Base-by-base conservation (phyloP, 1,140 invertebrate species). In the Aphelenchoides fujianensis region DNA sequence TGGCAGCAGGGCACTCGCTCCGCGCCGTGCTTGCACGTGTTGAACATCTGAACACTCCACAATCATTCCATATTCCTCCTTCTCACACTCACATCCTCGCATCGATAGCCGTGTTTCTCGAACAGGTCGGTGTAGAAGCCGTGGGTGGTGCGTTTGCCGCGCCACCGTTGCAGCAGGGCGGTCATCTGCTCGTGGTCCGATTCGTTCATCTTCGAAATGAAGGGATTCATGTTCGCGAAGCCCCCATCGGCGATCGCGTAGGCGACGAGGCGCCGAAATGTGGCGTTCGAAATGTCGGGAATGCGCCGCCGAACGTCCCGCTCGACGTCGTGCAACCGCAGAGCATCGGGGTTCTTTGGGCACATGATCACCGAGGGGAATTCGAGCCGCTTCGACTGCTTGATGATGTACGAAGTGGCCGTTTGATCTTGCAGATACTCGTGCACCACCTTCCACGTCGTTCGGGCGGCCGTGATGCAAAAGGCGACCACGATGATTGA, bases 121-220 rank as follows among this genome's bases (percentile, higher is more conserved):
- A 75, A 75, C 41, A 75, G 37, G 53, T 69, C 54, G n/a, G 77
- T 71, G 53, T 72, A 67, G 69, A 75, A 75, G 5, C 31, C 32
- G 19, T 32, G 34, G 27, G 68, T 52, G 30, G 54, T 41, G 2
- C 75, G 57, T 19, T 37, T 52, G 0, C 63, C 72, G 1, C 70
- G 3, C 74, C 74, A 75, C 0, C 19, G 0, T 28, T 59, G 9
- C 32, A 76, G 61, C 30, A 78, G 30, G 3, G 32, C 27, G 7
- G n/a, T 68, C 30, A 75, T 35, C 37, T 73, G 9, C 3, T 52
- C 19, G 16, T 77, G 35, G 27, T 75, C 9, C 3, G 41, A 12
- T 19, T 69, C 61, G 0, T 12, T 74, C 34, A 62, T 30, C 16
- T 66, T 66, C 1, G 23, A 16, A 1, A 55, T 3, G 19, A 66